Percentiles rank a stretch among this genome's conserved stretches.
phyloP scores from a whole-genome alignment of 2,797 vertebrate genomes.

The Tympanoctomys barrerae region DNA sequence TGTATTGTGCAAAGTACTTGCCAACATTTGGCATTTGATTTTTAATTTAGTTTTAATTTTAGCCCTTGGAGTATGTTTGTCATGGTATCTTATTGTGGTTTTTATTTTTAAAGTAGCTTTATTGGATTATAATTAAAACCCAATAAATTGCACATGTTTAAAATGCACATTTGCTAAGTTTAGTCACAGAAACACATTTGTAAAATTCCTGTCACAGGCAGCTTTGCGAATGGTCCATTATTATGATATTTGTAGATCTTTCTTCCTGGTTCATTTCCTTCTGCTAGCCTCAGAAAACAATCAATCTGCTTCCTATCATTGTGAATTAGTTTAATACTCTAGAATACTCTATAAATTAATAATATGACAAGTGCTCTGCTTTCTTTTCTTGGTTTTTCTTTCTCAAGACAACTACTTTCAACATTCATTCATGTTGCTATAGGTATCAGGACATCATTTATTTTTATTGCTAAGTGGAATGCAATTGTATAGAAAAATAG shows the following conservation, averaged over 20 bases:
- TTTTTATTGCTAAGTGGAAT: neutral
- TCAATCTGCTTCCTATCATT: neutral
- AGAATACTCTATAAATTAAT: constrained; percentile 35
- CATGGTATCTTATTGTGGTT: neutral
- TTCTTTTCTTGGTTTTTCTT: neutral
- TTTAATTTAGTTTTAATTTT: constrained; percentile 22
- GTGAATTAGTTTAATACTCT: constrained; percentile 35
- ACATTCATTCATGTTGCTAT: constrained; percentile 1
- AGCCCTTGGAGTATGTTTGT: neutral
- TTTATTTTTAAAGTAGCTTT: constrained; percentile 5
- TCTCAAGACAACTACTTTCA: neutral
- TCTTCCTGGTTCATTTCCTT: neutral
- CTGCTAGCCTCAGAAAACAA: neutral
- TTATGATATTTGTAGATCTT: neutral
- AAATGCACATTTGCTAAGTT: neutral
- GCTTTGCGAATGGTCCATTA: neutral
- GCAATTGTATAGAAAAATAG: neutral
- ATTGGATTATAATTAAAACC: neutral
- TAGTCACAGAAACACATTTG: neutral
- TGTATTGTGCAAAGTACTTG: neutral
- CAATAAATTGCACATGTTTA: neutral
- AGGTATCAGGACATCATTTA: neutral
- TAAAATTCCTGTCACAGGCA: neutral
- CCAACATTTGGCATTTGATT: neutral
- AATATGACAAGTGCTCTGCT: neutral